Conservation (phyloP, 2,888 invertebrate species). For the Chloroclystis v-ata region DNA sequence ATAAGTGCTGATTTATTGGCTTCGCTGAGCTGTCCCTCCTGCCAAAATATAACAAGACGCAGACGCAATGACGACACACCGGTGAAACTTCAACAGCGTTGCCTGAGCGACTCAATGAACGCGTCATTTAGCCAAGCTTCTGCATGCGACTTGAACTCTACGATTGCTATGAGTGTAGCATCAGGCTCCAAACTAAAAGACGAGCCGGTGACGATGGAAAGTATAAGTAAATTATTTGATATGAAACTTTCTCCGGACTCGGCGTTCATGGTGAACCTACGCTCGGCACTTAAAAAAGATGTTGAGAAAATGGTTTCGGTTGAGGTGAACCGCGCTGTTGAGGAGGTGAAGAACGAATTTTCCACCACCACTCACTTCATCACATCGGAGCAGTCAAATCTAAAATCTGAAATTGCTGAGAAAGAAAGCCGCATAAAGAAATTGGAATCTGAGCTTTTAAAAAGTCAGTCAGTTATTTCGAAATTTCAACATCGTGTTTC, state of each 20-base stretch:
- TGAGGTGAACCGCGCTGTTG: slow-evolving; percentile 1
- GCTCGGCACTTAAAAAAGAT: background rate
- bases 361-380: slow-evolving; percentile 17
- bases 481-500: slow-evolving; percentile 10
- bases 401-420: background rate
- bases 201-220: slow-evolving; percentile 3
- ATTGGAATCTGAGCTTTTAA: slow-evolving; percentile 1
- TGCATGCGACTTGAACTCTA: background rate
- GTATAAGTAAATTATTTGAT: slow-evolving; percentile 7
- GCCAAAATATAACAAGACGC: background rate
- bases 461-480: background rate
- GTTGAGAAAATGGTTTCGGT: slow-evolving; percentile 2
- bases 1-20: background rate
- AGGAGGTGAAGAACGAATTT: slow-evolving; percentile 5
- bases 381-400: slow-evolving; percentile 6
- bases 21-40: background rate
- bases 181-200: background rate
- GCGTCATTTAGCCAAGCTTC: background rate
- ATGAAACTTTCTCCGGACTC: slow-evolving; percentile 1
- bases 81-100: background rate
- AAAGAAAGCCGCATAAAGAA: background rate
- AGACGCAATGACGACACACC: background rate
- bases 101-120: background rate
- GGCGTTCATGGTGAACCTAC: background rate
- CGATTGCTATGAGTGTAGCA: background rate